Evolutionary conservation across 1,140 invertebrate genomes (phyloP), one percentile per base, ranked within the genome.

Genomic region (Musca domestica): DNA sequence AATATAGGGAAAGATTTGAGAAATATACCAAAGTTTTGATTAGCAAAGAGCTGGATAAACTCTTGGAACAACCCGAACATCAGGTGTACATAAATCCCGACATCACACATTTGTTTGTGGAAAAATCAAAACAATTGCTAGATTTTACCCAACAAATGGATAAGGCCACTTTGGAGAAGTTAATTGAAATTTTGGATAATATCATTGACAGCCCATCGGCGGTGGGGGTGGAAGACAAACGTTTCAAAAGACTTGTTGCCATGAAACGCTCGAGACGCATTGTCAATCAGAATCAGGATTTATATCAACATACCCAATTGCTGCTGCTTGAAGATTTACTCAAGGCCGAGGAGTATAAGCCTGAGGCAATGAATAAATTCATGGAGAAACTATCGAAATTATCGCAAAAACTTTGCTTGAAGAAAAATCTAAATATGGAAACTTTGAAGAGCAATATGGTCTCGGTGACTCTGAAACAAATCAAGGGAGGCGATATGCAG

Each of bases 121-220:
- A 34, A 7, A 61, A 61, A 61, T 61, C 14, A 0, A 61, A 61
- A 61, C n/a, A 61, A 15, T 34, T 61, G 2, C 10, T 61, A 34
- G 56, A 61, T 61, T 61, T 20, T 3, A 61, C 27, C n/a, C 56
- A 61, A 10, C n/a, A 15, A 20, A 61, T 61, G n/a, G 34, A 61
- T 61, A 61, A 61, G 34, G 6, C 6, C 10, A 61, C 15, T 9
- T 30, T 61, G 56, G 30, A 61, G 34, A 61, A 61, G 41, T 30
- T 61, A 7, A 20, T 61, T 20, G 56, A 61, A 12, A 61, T 61
- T 12, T 17, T 61, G 56, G 56, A 61, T 41, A 61, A 61, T 34
- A 6, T 61, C 5, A 61, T 61, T 27, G 56, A 61, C 3, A 19
- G 7, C 41, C 20, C 30, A 3, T n/a, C 30, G 6, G 2, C 56